A percentile compares a stretch with the other conserved stretches of the same genome.
Conservation (phyloP, 2,888 invertebrate species). For the Acleris holmiana region DNA sequence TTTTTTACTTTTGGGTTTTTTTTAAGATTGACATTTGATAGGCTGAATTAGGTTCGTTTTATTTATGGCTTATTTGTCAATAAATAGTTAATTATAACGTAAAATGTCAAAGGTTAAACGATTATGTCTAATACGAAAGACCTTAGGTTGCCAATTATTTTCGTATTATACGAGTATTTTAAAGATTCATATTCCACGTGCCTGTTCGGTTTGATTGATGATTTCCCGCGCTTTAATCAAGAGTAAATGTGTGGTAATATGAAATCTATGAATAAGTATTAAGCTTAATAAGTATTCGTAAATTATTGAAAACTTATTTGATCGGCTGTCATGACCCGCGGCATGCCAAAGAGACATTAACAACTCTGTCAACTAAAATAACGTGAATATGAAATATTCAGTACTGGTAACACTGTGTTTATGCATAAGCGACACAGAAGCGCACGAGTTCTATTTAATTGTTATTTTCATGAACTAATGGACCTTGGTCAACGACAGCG, state of each 20-base stretch:
- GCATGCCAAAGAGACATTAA: slow-evolving; percentile 78
- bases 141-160: slow-evolving; percentile 23
- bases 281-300: slow-evolving; percentile 52
- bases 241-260: slow-evolving; percentile 45
- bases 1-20: slow-evolving; percentile 39
- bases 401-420: slow-evolving; percentile 66
- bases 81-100: slow-evolving; percentile 32
- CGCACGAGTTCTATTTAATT: slow-evolving; percentile 44
- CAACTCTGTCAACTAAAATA: slow-evolving; percentile 78
- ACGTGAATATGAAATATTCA: slow-evolving; percentile 73
- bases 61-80: slow-evolving; percentile 34
- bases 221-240: slow-evolving; percentile 3
- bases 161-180: slow-evolving; percentile 13
- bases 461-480: slow-evolving; percentile 32
- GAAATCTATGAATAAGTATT: slow-evolving; percentile 59
- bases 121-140: slow-evolving; percentile 3
- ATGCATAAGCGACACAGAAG: slow-evolving; percentile 67
- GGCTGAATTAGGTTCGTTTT: slow-evolving; percentile 24
- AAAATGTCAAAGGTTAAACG: slow-evolving; percentile 15
- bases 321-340: slow-evolving; percentile 65
- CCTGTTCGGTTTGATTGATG: slow-evolving; percentile 22
- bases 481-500: slow-evolving; percentile 14
- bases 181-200: slow-evolving; percentile 15
- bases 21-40: slow-evolving; percentile 34
- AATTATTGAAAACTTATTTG: slow-evolving; percentile 60